Percentiles rank a stretch among this genome's conserved stretches.
Evolutionary conservation across 1,140 invertebrate species (phyloP).

Genomic region (Aleiodes sp.): DNA sequence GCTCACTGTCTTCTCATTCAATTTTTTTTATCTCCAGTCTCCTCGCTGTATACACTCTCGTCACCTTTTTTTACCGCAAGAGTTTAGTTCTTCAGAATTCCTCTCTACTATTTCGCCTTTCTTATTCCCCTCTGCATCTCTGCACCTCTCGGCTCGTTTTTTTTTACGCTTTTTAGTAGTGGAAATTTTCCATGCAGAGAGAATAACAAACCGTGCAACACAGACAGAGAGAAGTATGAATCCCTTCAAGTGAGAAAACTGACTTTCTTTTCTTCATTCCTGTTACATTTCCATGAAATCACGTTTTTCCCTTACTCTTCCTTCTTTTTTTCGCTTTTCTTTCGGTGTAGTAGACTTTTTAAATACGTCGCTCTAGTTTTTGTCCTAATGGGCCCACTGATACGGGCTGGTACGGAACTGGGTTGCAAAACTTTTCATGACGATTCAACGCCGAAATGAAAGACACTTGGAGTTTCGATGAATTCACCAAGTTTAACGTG

Average conservation of each 20-base stretch:
- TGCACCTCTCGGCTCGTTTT: background rate
- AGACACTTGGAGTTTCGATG: background rate
- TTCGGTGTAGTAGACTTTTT: background rate
- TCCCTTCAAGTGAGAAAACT: background rate
- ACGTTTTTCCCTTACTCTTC: background rate
- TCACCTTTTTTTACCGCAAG: background rate
- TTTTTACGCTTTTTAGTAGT: background rate
- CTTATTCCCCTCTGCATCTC: background rate
- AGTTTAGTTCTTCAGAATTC: background rate
- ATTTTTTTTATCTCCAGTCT: conserved; percentile 7
- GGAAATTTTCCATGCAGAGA: background rate
- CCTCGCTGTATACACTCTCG: background rate
- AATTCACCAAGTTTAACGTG: background rate
- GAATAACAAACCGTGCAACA: background rate
- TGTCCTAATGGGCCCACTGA: conserved; percentile 21
- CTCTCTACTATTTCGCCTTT: background rate
- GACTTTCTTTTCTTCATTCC: background rate
- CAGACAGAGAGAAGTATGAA: background rate
- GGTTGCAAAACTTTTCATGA: background rate
- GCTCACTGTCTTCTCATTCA: conserved; percentile 5
- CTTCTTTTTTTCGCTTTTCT: background rate
- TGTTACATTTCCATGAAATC: conserved; percentile 1
- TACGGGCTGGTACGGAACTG: conserved; percentile 8
- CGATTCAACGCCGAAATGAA: background rate
- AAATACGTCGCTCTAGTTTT: conserved; percentile 19